Percentiles rank a stretch among this genome's conserved stretches.
These are phyloP conservation scores for Diceros bicornis DNA, from an alignment of 2,797 vertebrate species.

Conservation along the genomic window DNA sequence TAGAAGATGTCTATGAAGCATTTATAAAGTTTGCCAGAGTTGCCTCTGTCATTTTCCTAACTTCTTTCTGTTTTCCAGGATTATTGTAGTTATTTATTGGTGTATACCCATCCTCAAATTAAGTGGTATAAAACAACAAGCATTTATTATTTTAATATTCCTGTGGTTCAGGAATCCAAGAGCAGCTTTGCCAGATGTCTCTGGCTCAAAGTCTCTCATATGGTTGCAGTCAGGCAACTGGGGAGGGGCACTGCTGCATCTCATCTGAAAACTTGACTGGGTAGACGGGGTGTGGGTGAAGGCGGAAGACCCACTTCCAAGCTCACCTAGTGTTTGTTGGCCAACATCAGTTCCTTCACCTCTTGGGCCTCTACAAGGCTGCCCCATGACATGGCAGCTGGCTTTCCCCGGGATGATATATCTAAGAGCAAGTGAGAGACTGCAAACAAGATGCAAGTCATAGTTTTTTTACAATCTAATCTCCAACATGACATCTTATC, in stretches of 20 bases:
- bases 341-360: neutral
- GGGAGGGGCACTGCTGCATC: neutral
- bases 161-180: conserved; percentile 26
- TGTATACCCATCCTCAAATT: conserved; percentile 24
- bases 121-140: conserved; percentile 31
- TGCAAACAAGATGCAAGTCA: neutral
- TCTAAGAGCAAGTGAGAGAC: neutral
- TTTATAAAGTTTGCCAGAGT: conserved; percentile 25
- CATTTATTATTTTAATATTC: conserved; percentile 35
- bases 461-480: neutral
- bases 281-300: neutral
- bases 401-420: neutral
- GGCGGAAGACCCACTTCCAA: neutral
- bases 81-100: conserved; percentile 45
- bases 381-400: neutral
- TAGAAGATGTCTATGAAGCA: neutral
- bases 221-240: neutral
- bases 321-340: neutral
- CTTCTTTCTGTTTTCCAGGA: conserved; percentile 12
- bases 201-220: neutral
- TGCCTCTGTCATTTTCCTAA: conserved; percentile 49
- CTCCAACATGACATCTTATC: neutral
- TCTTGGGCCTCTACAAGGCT: neutral
- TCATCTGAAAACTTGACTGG: neutral
- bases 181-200: conserved; percentile 21